Base-by-base conservation (phyloP, 2,797 vertebrate genomes). In the Brachymystax lenok region DNA sequence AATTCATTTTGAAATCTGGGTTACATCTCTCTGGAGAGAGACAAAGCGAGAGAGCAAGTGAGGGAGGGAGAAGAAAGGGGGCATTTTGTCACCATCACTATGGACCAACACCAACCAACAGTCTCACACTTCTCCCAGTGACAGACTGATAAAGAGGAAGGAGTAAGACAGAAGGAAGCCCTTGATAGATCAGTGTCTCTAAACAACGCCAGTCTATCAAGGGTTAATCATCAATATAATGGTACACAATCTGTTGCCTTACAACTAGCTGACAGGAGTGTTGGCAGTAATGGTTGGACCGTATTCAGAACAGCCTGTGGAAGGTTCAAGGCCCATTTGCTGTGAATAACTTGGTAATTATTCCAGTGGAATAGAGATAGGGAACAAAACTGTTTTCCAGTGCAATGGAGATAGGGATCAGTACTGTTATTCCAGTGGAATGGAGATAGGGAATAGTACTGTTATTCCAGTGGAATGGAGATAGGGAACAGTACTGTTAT, bases 1-100 rank as follows among this genome's bases (percentile, higher is more conserved):
- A 83, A 91, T 92, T 94, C 93, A 93, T 94, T 94, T 93, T 89
- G 80, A 95, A 94, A 95, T 93, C 94, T 95, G 93, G 94, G 94
- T 95, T 95, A 95, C 89, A 90, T 91, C 92, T 94, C 94, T 93
- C 94, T 89, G 85, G 94, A 94, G 94, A 92, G 86, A 86, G 82
- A 85, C 85, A 90, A 87, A 88, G 87, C 88, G 90, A 86, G 81
- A 86, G 85, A 81, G 56, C 50, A 33, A 50, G 81, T 75, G 77
- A 84, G 77, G 73, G 78, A 79, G 83, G 61, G 24, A 27, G 66
- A 27, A 28, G 13, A 17, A 16, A 1, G 66, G 21, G 50, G 77
- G 86, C 12, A 75, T 90, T 91, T 91, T 90, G 46, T 72, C 91
- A 87, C 85, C 82, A 77, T 79, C 82, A 81, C 77, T 52, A 67